Conservation (phyloP, 2,797 vertebrate species). For the Cyclopterus lumpus region DNA sequence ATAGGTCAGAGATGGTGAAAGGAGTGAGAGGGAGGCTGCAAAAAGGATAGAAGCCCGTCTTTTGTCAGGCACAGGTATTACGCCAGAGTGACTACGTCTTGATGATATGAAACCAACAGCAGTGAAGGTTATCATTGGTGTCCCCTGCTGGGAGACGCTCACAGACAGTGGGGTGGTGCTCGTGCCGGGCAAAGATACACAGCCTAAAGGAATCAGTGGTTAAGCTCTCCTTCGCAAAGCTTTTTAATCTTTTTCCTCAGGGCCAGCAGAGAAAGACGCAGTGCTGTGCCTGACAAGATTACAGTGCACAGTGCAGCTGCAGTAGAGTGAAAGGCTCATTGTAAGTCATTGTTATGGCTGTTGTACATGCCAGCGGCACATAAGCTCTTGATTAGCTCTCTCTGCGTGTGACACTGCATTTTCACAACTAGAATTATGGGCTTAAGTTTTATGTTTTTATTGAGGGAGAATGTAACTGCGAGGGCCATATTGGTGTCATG, state of each 20-base stretch:
- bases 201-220: constrained; percentile 58
- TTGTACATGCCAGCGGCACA: constrained; percentile 73
- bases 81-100: constrained; percentile 17
- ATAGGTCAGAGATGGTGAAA: constrained; percentile 21
- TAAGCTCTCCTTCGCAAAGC: constrained; percentile 66
- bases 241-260: constrained; percentile 72
- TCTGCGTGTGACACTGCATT: constrained; percentile 63
- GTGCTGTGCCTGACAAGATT: constrained; percentile 73
- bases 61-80: constrained; percentile 30
- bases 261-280: constrained; percentile 69
- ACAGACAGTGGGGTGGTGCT: constrained; percentile 27
- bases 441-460: constrained; percentile 63
- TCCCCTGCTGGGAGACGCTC: constrained; percentile 33
- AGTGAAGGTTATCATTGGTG: constrained; percentile 44
- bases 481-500: constrained; percentile 45
- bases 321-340: constrained; percentile 71
- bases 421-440: constrained; percentile 68
- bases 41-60: constrained; percentile 3
- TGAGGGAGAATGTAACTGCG: constrained; percentile 43
- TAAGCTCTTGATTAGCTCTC: constrained; percentile 75
- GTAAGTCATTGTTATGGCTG: constrained; percentile 75
- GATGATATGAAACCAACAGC: constrained; percentile 24
- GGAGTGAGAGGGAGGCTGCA: not conserved
- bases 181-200: constrained; percentile 29
- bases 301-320: constrained; percentile 66